A percentile compares a stretch with the other conserved stretches of the same genome.
Evolutionary conservation across 2,888 invertebrate genomes (phyloP).

Genomic region (Andrena bucephala): DNA sequence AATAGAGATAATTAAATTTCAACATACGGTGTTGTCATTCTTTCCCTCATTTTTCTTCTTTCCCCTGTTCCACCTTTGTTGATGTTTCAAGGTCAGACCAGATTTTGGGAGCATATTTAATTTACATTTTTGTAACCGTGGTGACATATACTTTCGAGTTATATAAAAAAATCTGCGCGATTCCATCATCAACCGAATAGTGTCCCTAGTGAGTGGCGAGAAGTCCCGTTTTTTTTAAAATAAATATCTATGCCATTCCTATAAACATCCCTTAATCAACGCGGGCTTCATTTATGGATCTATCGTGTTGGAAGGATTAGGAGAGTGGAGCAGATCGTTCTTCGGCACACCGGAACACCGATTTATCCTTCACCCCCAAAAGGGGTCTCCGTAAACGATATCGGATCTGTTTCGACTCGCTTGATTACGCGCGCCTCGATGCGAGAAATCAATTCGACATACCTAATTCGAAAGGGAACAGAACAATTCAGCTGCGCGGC

Average conservation of each 20-base stretch:
- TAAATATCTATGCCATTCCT: neutral
- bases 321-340: neutral
- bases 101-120: too few relatives aligned
- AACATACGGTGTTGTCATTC: too few relatives aligned
- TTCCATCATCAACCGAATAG: too few relatives aligned
- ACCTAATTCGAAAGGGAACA: conserved; percentile 19
- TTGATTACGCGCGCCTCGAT: conserved; percentile 15
- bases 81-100: too few relatives aligned
- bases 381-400: conserved; percentile 17
- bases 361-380: neutral
- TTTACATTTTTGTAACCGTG: too few relatives aligned
- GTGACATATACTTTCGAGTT: too few relatives aligned
- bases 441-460: conserved; percentile 16
- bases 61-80: too few relatives aligned
- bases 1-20: too few relatives aligned
- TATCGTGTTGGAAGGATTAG: neutral
- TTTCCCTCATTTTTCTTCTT: too few relatives aligned
- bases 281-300: neutral
- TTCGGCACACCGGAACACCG: neutral
- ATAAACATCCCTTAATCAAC: neutral
- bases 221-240: neutral
- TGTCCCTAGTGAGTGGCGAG: neutral
- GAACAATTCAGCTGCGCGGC: conserved; percentile 13
- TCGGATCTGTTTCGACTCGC: conserved; percentile 1
- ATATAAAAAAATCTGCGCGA: too few relatives aligned